These are phyloP conservation scores for Osmoderma eremita DNA, from an alignment of 2,888 invertebrate species.

Conservation along the genomic window DNA sequence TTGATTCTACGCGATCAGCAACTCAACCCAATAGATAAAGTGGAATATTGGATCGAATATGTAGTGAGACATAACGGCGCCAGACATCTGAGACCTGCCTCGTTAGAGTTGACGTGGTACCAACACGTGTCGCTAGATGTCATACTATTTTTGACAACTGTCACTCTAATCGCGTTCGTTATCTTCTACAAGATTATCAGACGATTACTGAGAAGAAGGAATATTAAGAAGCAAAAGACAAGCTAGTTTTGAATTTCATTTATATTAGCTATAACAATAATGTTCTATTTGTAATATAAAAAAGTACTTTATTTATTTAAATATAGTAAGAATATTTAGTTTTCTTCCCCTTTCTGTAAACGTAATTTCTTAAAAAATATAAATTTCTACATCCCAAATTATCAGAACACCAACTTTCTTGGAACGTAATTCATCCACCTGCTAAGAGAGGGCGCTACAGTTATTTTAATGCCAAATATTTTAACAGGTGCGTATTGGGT, in stretches of 20 bases:
- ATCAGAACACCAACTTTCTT: too few relatives aligned
- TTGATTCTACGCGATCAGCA: conserved; percentile 43
- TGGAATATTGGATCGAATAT: conserved; percentile 48
- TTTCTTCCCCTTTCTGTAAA: too few relatives aligned
- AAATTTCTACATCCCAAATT: too few relatives aligned
- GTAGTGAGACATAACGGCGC: conserved; percentile 45
- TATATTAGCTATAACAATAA: too few relatives aligned
- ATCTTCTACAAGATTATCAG: conserved; percentile 19
- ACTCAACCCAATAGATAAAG: conserved; percentile 40
- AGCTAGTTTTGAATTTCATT: background rate
- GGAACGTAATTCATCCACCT: too few relatives aligned
- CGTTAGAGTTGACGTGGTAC: conserved; percentile 45
- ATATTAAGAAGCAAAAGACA: background rate
- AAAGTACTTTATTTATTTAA: too few relatives aligned
- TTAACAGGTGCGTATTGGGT: too few relatives aligned
- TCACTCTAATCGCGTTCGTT: background rate
- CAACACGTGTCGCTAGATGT: conserved; percentile 39
- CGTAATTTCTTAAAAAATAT: too few relatives aligned
- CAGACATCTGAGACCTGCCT: conserved; percentile 42
- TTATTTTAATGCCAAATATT: too few relatives aligned
- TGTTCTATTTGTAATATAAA: too few relatives aligned
- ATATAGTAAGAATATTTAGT: too few relatives aligned
- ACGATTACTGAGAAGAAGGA: background rate
- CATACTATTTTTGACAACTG: conserved; percentile 8
- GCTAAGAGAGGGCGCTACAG: too few relatives aligned